phyloP scores from a whole-genome alignment of 1,140 invertebrate species.

The Pseudomyrmex gracilis region DNA sequence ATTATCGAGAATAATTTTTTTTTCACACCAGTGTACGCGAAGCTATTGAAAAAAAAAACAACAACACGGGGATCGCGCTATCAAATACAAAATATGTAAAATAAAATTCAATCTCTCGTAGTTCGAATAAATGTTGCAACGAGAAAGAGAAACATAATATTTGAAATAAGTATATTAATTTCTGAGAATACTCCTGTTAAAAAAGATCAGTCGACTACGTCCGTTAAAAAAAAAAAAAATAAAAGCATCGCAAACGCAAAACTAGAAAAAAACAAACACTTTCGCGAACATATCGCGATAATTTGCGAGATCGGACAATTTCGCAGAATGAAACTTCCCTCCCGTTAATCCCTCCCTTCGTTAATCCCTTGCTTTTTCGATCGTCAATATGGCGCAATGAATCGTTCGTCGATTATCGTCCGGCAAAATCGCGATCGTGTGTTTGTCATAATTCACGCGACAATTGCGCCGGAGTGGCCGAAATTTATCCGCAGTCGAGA shows the following conservation, averaged over 20 bases:
- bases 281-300: not conserved
- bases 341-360: not conserved
- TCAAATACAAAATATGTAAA: not conserved
- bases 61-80: too few relatives aligned
- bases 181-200: too few relatives aligned
- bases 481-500: slow-evolving; percentile 70
- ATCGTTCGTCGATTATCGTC: not conserved
- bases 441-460: slow-evolving; percentile 16
- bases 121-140: not conserved
- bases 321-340: slow-evolving; percentile 7
- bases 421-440: not conserved
- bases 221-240: too few relatives aligned
- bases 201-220: too few relatives aligned
- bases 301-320: not conserved
- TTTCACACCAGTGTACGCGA: not conserved
- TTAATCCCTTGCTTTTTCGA: not conserved
- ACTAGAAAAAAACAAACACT: not conserved
- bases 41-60: too few relatives aligned
- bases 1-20: too few relatives aligned
- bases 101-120: not conserved
- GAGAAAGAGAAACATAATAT: not conserved
- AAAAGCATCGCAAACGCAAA: not conserved
- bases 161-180: not conserved
- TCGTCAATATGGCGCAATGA: not conserved
- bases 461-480: not conserved